These are phyloP conservation scores for Darevskia mixta DNA, from an alignment of 2,797 vertebrate genomes.

Conservation along the genomic window DNA sequence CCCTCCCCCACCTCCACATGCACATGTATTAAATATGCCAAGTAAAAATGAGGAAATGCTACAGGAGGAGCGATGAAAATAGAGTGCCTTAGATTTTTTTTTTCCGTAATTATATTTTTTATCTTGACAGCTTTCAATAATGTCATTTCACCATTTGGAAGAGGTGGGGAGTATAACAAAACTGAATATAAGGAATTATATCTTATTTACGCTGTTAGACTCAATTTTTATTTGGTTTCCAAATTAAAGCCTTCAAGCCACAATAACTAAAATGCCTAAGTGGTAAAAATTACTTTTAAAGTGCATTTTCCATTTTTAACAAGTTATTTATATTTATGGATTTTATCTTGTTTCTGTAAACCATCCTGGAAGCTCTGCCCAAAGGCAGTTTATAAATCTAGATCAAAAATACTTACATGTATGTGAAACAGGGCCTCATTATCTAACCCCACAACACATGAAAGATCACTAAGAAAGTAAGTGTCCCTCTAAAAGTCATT, in stretches of 20 bases:
- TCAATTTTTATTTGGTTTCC: slow-evolving; percentile 42
- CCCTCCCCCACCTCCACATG: not conserved
- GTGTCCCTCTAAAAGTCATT: not conserved
- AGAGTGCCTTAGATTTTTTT: slow-evolving; percentile 12
- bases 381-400: not conserved
- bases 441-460: not conserved
- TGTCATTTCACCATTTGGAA: slow-evolving; percentile 17
- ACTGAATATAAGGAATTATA: slow-evolving; percentile 41
- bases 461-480: not conserved
- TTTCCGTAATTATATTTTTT: slow-evolving; percentile 39
- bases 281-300: not conserved
- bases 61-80: slow-evolving; percentile 20
- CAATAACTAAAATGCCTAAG: not conserved
- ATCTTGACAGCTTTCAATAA: slow-evolving; percentile 49
- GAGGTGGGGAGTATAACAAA: slow-evolving; percentile 42
- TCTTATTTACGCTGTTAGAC: slow-evolving; percentile 40
- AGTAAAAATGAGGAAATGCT: slow-evolving; percentile 40
- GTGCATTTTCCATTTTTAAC: not conserved
- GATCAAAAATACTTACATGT: not conserved
- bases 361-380: not conserved
- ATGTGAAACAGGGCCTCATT: not conserved
- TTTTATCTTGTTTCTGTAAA: not conserved
- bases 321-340: not conserved
- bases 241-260: slow-evolving; percentile 46
- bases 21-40: slow-evolving; percentile 51